Evolutionary conservation across 1,140 invertebrate species (phyloP).

Genomic region (Helicoverpa zea): DNA sequence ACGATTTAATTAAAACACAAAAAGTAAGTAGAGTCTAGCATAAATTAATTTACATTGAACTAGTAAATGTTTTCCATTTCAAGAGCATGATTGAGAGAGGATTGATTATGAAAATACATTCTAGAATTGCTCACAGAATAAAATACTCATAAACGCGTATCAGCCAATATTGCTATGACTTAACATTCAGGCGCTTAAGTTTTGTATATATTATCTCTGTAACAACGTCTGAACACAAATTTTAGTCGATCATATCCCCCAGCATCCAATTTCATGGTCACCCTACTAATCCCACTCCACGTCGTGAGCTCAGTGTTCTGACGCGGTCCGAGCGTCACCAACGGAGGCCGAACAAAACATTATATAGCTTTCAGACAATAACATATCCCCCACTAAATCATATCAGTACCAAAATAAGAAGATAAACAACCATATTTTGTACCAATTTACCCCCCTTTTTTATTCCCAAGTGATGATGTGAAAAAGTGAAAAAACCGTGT

Average conservation of each 20-base stretch:
- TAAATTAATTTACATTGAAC: no score
- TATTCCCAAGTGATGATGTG: slow-evolving; percentile 11
- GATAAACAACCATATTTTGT: slow-evolving; percentile 12
- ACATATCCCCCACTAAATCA: slow-evolving; percentile 39
- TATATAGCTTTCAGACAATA: slow-evolving; percentile 26
- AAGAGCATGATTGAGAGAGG: no score
- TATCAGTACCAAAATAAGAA: slow-evolving; percentile 37
- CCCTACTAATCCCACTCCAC: slow-evolving; percentile 34
- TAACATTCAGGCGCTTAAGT: background rate
- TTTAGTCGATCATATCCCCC: background rate
- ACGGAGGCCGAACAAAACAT: slow-evolving; percentile 3
- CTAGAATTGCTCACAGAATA: no score
- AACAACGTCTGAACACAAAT: background rate
- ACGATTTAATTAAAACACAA: no score
- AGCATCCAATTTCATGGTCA: slow-evolving; percentile 40
- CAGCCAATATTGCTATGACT: no score
- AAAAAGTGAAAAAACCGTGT: background rate
- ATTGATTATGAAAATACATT: no score
- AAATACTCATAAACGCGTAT: no score
- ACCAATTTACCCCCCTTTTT: background rate
- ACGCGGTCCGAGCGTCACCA: slow-evolving; percentile 26
- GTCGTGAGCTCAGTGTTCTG: slow-evolving; percentile 26
- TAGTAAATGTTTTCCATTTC: no score
- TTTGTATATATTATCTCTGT: background rate
- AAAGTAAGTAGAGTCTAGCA: no score